Conservation (phyloP, 2,113 vertebrate genomes). For the Gobiocypris rarus region DNA sequence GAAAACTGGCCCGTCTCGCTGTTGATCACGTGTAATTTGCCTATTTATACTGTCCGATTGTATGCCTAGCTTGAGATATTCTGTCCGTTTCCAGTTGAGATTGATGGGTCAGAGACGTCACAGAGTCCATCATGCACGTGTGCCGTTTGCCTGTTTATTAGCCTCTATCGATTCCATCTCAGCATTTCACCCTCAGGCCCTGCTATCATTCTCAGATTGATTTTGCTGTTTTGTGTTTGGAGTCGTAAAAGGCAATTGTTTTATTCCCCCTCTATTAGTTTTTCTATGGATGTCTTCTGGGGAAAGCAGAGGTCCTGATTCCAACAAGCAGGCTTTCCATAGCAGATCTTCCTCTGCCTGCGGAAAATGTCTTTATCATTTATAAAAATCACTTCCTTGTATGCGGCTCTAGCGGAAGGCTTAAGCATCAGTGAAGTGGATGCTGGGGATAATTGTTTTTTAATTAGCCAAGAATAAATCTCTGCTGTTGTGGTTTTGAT, state of each 20-base stretch:
- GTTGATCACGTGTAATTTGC: not conserved
- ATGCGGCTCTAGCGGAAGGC: not conserved
- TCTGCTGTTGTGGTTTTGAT: constrained; percentile 60
- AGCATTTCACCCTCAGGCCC: constrained; percentile 22
- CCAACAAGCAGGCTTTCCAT: constrained; percentile 38
- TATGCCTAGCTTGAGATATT: not conserved
- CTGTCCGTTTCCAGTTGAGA: not conserved
- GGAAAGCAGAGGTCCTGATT: constrained; percentile 57
- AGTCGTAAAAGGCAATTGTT: constrained; percentile 41
- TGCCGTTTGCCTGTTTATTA: constrained; percentile 50
- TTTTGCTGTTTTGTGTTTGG: constrained; percentile 23
- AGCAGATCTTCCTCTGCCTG: constrained; percentile 11
- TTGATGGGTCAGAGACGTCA: constrained; percentile 12
- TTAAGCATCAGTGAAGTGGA: constrained; percentile 10
- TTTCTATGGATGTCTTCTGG: constrained; percentile 56
- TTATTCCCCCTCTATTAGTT: constrained; percentile 44
- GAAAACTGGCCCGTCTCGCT: not conserved
- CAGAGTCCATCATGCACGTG: not conserved
- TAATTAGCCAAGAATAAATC: constrained; percentile 53
- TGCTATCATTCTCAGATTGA: constrained; percentile 27
- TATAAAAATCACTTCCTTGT: constrained; percentile 21
- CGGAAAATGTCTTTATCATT: constrained; percentile 44
- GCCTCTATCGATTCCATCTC: constrained; percentile 46
- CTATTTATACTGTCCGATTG: not conserved
- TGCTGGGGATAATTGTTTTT: constrained; percentile 37